Evolutionary conservation across 2,888 invertebrate genomes (phyloP), one percentile per base, ranked within the genome.

Genomic region (Steinernema hermaphroditum): DNA sequence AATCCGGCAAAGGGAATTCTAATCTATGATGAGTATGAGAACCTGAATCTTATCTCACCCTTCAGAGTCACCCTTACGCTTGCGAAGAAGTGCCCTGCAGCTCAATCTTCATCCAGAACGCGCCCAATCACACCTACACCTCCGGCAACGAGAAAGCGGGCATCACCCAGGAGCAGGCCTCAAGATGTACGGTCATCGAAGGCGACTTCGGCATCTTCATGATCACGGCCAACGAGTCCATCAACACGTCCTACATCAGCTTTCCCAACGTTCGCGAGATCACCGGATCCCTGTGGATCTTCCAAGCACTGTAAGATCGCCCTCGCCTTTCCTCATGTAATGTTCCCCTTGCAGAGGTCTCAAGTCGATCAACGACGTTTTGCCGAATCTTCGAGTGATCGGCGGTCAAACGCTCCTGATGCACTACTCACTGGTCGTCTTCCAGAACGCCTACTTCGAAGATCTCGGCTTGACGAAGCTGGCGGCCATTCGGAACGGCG

Each of bases 311-410:
- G 73, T 76, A 57, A 50, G 29, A 14, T 34, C 46, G 4, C 37
- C 37, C 12, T 37, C 37, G 4, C 37, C 37, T 37, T 37, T 4
- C 12, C 4, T 8, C 37, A 37, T 12, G 12, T 37, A 12, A 37
- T 37, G 12, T 37, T 37, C n/a, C n/a, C n/a, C 14, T 78, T 82
- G 37, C 71, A 91, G 91, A 85, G 93, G 93, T 57, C 89, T 97
- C 72, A 90, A 90, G 75, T 92, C 92, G 81, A 89, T 97, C 78
- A 91, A 92, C 19, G 90, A 91, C 83, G 89, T 97, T 70, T 96
- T 97, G 88, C 97, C 97, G 68, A 96, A 96, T 88, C 90, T 98
- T 87, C 90, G 93, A 70, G 93, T 97, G 74, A 95, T 98, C 81
- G 91, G 96, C 29, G 97, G 97, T 44, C 91, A 92, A 86, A 90